These are phyloP conservation scores for Brachionus koreanus DNA, from an alignment of 1,140 invertebrate species.

Conservation along the genomic window DNA sequence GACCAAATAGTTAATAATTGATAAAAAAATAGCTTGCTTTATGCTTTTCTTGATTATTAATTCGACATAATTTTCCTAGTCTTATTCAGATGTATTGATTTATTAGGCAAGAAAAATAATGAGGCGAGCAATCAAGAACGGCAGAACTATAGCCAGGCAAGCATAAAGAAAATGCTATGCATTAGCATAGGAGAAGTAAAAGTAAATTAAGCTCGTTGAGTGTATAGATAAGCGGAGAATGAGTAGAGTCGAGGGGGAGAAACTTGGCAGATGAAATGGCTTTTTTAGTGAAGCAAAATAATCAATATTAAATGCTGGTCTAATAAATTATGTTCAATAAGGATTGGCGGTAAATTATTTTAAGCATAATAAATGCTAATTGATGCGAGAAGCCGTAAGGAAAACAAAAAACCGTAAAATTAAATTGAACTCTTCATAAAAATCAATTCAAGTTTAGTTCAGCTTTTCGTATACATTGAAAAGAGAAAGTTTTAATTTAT, in stretches of 20 bases:
- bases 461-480: neutral
- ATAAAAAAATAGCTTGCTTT: neutral
- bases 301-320: neutral
- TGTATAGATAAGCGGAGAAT: neutral
- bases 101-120: neutral
- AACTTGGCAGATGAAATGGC: neutral
- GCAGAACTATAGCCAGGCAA: neutral
- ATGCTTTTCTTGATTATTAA: neutral
- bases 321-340: neutral
- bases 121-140: neutral
- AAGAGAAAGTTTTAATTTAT: conserved; percentile 25
- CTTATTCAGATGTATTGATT: neutral
- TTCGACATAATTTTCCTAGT: neutral
- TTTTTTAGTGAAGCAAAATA: neutral
- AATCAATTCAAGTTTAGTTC: conserved; percentile 30
- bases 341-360: neutral
- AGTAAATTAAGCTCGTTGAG: neutral
- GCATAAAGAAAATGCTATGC: neutral
- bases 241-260: neutral
- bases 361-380: neutral
- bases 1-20: neutral
- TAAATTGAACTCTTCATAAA: conserved; percentile 4
- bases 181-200: neutral
- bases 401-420: neutral
- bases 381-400: neutral